Conservation (phyloP, 2,888 invertebrate species). For the Hyposoter didymator region DNA sequence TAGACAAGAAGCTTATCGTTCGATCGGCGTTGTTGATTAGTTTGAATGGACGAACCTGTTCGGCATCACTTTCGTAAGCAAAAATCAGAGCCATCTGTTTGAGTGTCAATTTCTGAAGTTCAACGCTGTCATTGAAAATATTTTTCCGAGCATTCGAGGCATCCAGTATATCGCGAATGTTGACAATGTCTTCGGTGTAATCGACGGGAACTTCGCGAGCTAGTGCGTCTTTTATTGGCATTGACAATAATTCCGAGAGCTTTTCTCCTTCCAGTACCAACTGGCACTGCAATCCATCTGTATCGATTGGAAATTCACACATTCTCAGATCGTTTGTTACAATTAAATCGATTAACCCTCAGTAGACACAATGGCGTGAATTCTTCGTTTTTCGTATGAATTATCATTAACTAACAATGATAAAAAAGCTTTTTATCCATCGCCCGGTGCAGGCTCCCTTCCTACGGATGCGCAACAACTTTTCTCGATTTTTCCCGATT, state of each 20-base stretch:
- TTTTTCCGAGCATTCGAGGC: slow-evolving; percentile 89
- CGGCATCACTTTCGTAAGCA: slow-evolving; percentile 91
- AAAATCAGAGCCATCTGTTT: slow-evolving; percentile 91
- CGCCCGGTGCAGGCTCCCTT: too few species aligned
- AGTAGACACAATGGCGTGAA: too few species aligned
- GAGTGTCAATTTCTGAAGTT: slow-evolving; percentile 90
- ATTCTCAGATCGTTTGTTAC: background rate
- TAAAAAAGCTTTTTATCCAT: too few species aligned
- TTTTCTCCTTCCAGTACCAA: slow-evolving; percentile 91
- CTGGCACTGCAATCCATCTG: slow-evolving; percentile 89
- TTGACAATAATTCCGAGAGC: slow-evolving; percentile 90
- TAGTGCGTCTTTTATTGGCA: slow-evolving; percentile 91
- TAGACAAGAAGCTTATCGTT: background rate
- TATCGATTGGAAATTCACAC: slow-evolving; percentile 35
- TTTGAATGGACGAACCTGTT: slow-evolving; percentile 85
- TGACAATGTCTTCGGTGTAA: slow-evolving; percentile 90
- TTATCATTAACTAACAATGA: too few species aligned
- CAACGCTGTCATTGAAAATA: slow-evolving; percentile 90
- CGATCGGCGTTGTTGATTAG: background rate
- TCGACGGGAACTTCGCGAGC: slow-evolving; percentile 89
- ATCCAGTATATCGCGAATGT: slow-evolving; percentile 89
- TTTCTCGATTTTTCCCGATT: too few species aligned
- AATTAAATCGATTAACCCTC: background rate
- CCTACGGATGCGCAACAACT: too few species aligned
- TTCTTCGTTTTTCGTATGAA: too few species aligned